Base-by-base conservation (phyloP, 23 tunicate genomes). In the Diplosoma virens region DNA sequence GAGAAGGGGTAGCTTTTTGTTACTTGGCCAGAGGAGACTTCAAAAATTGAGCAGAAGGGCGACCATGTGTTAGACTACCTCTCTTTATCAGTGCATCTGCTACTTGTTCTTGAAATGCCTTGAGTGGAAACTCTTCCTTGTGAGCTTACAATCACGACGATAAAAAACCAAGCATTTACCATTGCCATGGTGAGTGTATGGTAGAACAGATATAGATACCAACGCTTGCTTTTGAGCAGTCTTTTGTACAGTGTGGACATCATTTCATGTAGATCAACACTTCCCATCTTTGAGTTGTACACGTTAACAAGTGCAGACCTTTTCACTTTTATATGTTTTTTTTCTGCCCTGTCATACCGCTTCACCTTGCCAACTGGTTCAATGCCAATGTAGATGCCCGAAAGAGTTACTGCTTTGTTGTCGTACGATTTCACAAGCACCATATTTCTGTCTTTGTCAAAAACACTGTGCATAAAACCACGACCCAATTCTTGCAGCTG, bases 391-490 rank as follows among this genome's bases (percentile, higher is more conserved):
- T 68, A 68, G 24, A 54, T 34, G 7, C 54, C 34, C 27, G 36
- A 28, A 3, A 33, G 54, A 5, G 75, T 68, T 27, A 68, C 75
- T 6, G 54, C 34, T 54, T 68, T 68, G 54, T 68, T 68, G 9
- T 68, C 75, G 9, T 20, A 6, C 75, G 54, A 68, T 2, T 54
- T 27, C 34, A 68, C 54, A 37, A 68, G 75, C 7, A 54, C 5
- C 20, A 68, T 37, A 7, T 68, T 68, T 7, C 17, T 37, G 55
- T n/a, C 28, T n/a, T n/a, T 68, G 34, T 68, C 21, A 5, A 68
- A 53, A 5, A 68, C 75, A 29, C 69, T 27, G 18, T 26, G 35
- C 14, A 33, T 34, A 5, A 54, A 53, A 5, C 75, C 75, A 9
- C 54, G 34, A 6, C 75, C 75, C 25, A 34, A 53, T 21, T 21